Evolutionary conservation across 2,797 vertebrate species (phyloP).

Genomic region (Eremophila alpestris): DNA sequence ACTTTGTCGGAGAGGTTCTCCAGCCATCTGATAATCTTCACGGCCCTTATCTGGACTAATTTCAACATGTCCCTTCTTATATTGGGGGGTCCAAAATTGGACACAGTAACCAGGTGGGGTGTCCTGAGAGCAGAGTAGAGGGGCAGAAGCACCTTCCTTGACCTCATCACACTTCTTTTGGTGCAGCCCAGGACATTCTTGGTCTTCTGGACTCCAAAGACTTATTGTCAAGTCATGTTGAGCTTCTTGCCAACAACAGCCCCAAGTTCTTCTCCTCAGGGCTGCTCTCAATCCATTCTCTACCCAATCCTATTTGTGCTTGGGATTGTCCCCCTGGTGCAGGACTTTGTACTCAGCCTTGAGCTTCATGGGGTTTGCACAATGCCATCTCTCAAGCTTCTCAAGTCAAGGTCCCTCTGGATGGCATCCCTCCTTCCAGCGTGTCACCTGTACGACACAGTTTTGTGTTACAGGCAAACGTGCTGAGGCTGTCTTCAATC

Average conservation of each 20-base stretch:
- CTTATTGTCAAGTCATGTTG: not conserved
- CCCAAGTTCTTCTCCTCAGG: not conserved
- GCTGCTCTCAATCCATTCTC: not conserved
- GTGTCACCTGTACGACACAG: fast-evolving
- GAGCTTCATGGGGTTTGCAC: fast-evolving
- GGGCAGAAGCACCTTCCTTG: not conserved
- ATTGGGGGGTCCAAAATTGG: not conserved
- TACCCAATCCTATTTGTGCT: not conserved
- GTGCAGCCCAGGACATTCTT: not conserved
- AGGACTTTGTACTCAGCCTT: not conserved
- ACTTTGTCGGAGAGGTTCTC: not conserved
- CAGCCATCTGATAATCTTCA: fast-evolving
- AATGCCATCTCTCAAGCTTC: not conserved
- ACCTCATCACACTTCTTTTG: fast-evolving
- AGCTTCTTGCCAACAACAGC: not conserved
- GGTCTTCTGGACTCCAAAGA: not conserved
- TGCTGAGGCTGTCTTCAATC: not conserved
- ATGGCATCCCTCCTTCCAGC: not conserved
- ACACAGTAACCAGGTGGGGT: not conserved
- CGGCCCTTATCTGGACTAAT: fast-evolving
- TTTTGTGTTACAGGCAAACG: not conserved
- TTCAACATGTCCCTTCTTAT: not conserved
- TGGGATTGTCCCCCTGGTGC: not conserved
- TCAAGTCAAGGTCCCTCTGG: not conserved
- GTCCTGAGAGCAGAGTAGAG: not conserved